These are phyloP conservation scores for Dinoponera quadriceps DNA, from an alignment of 1,140 invertebrate genomes.

Conservation along the genomic window DNA sequence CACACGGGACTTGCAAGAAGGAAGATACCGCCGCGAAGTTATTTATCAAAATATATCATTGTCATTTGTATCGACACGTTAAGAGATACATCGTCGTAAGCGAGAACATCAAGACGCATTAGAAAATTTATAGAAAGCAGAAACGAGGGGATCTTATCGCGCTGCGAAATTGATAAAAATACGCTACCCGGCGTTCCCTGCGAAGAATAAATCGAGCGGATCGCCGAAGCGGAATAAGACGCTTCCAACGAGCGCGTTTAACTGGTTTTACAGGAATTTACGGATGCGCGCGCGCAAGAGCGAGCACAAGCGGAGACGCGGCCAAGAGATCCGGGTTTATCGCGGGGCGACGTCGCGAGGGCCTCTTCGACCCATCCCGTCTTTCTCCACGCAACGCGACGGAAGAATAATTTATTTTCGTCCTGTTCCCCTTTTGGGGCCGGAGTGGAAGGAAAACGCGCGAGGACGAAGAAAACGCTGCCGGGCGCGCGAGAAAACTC, in stretches of 20 bases:
- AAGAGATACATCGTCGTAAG: too few relatives aligned
- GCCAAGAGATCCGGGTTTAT: conserved; percentile 31
- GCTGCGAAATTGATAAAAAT: too few relatives aligned
- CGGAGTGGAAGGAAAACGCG: conserved; percentile 6
- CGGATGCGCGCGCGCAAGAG: conserved; percentile 2
- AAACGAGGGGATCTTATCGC: too few relatives aligned
- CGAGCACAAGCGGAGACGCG: not conserved
- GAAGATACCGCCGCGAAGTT: too few relatives aligned
- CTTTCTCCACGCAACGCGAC: not conserved
- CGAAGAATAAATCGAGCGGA: not conserved
- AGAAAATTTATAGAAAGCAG: too few relatives aligned
- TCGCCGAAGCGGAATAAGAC: conserved; percentile 23
- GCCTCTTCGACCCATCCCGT: not conserved
- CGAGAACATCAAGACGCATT: too few relatives aligned
- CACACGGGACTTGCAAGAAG: too few relatives aligned
- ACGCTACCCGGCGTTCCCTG: too few relatives aligned
- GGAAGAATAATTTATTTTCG: conserved; percentile 41
- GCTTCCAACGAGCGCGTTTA: conserved; percentile 36
- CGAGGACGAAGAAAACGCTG: not conserved
- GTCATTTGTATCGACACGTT: too few relatives aligned
- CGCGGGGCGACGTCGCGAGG: not conserved
- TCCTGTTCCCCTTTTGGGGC: not conserved
- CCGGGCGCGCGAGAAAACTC: conserved; percentile 7
- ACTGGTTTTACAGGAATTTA: conserved; percentile 50
- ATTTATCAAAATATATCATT: too few relatives aligned